These are phyloP conservation scores for Chironomus striatipennis DNA, from an alignment of 1,140 invertebrate species.

Conservation along the genomic window DNA sequence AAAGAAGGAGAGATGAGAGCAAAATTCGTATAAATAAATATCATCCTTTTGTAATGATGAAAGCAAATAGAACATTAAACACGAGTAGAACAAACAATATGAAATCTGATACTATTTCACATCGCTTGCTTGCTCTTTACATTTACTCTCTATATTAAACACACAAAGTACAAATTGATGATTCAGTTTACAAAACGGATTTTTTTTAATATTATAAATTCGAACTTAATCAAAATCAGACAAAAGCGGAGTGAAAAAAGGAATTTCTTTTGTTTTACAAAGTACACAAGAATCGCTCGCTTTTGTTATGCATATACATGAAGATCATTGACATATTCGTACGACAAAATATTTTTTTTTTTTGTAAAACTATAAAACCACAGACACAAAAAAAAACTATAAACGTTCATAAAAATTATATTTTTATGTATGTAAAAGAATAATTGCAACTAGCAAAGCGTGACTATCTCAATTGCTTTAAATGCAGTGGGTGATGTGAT, in stretches of 20 bases:
- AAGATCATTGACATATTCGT: constrained; percentile 1
- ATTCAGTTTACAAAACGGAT: too few species aligned
- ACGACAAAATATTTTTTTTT: neutral
- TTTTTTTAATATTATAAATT: too few species aligned
- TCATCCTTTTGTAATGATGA: constrained; percentile 13
- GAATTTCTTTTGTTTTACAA: neutral
- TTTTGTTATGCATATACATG: too few species aligned
- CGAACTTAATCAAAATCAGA: too few species aligned
- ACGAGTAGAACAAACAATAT: constrained; percentile 12
- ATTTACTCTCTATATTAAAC: too few species aligned
- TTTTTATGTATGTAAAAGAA: constrained; percentile 1
- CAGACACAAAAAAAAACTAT: neutral
- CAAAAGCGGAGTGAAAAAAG: neutral
- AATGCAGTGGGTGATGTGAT: neutral
- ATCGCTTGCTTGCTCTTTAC: neutral
- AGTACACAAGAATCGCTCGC: neutral
- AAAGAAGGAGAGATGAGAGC: neutral
- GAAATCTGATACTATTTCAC: constrained; percentile 14
- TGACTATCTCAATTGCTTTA: constrained; percentile 13
- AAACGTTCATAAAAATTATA: neutral
- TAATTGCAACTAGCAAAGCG: constrained; percentile 11
- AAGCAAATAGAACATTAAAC: constrained; percentile 9
- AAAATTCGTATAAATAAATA: neutral
- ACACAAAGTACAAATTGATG: too few species aligned
- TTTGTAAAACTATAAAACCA: neutral